Base-by-base conservation (phyloP, 1,140 invertebrate species). In the Achroia grisella region DNA sequence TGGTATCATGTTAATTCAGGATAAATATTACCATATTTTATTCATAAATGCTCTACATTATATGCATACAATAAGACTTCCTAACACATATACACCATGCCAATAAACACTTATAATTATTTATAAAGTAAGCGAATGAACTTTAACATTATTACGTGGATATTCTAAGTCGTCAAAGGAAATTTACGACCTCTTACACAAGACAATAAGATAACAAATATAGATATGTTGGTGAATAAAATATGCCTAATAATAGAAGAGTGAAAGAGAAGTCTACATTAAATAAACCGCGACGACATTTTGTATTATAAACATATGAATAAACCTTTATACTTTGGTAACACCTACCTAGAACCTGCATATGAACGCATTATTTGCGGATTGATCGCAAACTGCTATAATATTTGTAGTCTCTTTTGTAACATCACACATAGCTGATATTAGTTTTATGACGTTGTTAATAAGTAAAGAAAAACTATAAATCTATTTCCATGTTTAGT, bases 51-150 rank as follows among this genome's bases (percentile, higher is more conserved):
- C 17, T 23, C 17, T 23, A 23, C 2, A 3, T 23, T 6, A 23
- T 23, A 23, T 23, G 6, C 17, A 23, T 6, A 23, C 6, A 3
- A 23, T 37, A 37, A 35, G 33, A 47, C 23, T 33, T 62, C 65
- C 66, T 77, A 70, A 72, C 69, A 76, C 62, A 71, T 70, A 75
- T 68, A 77, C 63, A 71, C 51, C 76, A 81, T 79, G 75, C 77
- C 50, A 65, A 58, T 62, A 52, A 72, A 53, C 52, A 66, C 45
- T 54, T 57, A 54, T 53, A 40, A 39, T 37, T 15, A 15, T 27
- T 32, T 39, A 39, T n/a, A 43, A 39, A 48, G 31, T 44, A 48
- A 63, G 43, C 47, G 45, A 59, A 43, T 62, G 48, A 43, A 62
- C 48, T 60, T 56, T 58, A 52, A 23, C 17, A 23, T 23, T 23